Evolutionary conservation across 2,797 vertebrate genomes (phyloP).

Genomic region (Danio tinwini): DNA sequence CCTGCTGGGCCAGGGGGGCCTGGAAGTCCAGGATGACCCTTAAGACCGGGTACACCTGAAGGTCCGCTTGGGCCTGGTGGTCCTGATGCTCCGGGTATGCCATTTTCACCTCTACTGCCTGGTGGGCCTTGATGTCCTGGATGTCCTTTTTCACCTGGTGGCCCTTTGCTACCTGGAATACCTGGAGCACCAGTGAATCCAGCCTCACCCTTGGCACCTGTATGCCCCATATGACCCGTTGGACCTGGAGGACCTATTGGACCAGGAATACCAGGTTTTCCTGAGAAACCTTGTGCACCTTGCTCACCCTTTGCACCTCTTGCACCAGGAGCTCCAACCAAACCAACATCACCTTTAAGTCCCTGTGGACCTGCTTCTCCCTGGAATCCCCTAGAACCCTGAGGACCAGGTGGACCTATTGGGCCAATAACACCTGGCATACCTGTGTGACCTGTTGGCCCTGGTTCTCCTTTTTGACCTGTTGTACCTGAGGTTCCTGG

Average conservation of each 20-base stretch:
- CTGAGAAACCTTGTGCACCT: conserved; percentile 85
- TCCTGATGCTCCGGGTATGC: conserved; percentile 86
- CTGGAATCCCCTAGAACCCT: conserved; percentile 86
- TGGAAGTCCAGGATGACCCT: conserved; percentile 87
- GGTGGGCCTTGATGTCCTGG: conserved; percentile 81
- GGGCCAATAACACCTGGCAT: conserved; percentile 81
- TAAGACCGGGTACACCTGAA: conserved; percentile 81
- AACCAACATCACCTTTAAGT: conserved; percentile 86
- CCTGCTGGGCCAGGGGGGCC: conserved; percentile 89
- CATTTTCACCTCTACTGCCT: conserved; percentile 85
- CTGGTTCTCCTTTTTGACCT: conserved; percentile 92
- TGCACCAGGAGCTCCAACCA: conserved; percentile 80
- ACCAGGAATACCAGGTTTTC: conserved; percentile 89
- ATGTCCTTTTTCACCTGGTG: conserved; percentile 84
- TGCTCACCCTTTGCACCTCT: conserved; percentile 88
- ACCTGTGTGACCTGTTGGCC: conserved; percentile 85
- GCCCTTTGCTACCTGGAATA: conserved; percentile 81
- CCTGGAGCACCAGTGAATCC: conserved; percentile 84
- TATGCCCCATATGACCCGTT: conserved; percentile 84
- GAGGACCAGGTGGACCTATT: conserved; percentile 84
- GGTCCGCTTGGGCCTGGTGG: conserved; percentile 81
- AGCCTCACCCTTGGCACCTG: conserved; percentile 85
- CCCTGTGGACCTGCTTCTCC: conserved; percentile 85
- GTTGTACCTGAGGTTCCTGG: conserved; percentile 85
- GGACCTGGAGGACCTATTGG: conserved; percentile 83